These are phyloP conservation scores for Holacanthella duospinosa DNA, from an alignment of 2,888 invertebrate genomes.

Conservation along the genomic window DNA sequence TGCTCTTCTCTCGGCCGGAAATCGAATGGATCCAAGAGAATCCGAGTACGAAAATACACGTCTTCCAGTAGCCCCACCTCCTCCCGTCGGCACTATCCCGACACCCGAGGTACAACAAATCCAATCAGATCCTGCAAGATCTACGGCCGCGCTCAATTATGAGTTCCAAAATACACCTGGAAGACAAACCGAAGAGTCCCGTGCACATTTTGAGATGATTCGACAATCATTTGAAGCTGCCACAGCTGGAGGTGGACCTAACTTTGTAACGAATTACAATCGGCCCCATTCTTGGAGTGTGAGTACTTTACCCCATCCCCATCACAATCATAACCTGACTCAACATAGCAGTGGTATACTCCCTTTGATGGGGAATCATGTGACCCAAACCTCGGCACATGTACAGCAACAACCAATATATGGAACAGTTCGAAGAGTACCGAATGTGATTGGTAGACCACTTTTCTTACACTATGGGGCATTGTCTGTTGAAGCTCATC, in stretches of 20 bases:
- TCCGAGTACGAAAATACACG: slow-evolving; percentile 33
- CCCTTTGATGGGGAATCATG: slow-evolving; percentile 4
- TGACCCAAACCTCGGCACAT: slow-evolving; percentile 7
- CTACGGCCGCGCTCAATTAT: slow-evolving; percentile 13
- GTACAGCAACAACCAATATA: slow-evolving; percentile 27
- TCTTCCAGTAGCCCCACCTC: slow-evolving; percentile 3
- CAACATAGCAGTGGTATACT: slow-evolving; percentile 1
- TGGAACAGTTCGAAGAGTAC: slow-evolving; percentile 31
- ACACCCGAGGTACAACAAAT: slow-evolving; percentile 11
- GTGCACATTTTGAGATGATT: slow-evolving; percentile 34
- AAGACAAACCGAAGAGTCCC: slow-evolving; percentile 22
- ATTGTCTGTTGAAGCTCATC: slow-evolving; percentile 36
- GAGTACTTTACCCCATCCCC: slow-evolving; percentile 25
- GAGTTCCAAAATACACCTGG: slow-evolving; percentile 25
- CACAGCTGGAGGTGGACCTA: slow-evolving; percentile 12
- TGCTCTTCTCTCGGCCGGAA: background rate
- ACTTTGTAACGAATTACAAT: slow-evolving; percentile 30
- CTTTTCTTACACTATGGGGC: slow-evolving; percentile 37
- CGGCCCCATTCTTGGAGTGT: slow-evolving; percentile 36
- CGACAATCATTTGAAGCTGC: slow-evolving; percentile 36
- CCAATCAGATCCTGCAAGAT: slow-evolving; percentile 14
- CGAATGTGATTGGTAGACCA: slow-evolving; percentile 31
- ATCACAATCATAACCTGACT: slow-evolving; percentile 14
- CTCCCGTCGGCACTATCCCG: background rate
- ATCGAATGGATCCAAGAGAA: slow-evolving; percentile 13